Evolutionary conservation across 1,140 invertebrate species (phyloP).

Genomic region (Aphelenchoides besseyi): DNA sequence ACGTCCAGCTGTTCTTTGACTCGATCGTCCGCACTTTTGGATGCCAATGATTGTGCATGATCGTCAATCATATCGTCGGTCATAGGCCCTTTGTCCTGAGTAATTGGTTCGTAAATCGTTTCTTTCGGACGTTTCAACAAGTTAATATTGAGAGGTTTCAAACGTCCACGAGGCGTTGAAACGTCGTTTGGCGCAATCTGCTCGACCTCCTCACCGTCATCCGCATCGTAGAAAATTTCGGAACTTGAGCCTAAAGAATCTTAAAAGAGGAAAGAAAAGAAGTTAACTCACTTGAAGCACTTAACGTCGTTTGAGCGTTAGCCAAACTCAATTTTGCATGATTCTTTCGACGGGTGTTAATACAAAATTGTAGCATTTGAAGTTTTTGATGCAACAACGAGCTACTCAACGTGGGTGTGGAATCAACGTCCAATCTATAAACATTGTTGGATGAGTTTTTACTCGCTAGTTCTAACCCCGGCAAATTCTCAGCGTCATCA

Average conservation of each 20-base stretch:
- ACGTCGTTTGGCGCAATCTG: not conserved
- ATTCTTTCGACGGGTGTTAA: constrained; percentile 71
- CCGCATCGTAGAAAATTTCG: constrained; percentile 66
- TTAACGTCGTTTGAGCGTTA: constrained; percentile 16
- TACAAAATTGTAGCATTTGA: constrained; percentile 93
- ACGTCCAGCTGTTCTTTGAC: constrained; percentile 91
- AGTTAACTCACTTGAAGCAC: constrained; percentile 16
- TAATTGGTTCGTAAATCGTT: constrained; percentile 78
- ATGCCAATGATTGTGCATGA: constrained; percentile 79
- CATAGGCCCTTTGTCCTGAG: constrained; percentile 88
- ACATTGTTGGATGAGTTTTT: too few relatives aligned
- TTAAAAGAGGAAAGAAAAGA: not conserved
- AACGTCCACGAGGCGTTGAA: constrained; percentile 64
- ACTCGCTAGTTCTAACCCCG: too few relatives aligned
- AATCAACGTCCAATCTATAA: constrained; percentile 37
- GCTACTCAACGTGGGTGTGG: constrained; percentile 71
- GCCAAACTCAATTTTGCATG: constrained; percentile 31
- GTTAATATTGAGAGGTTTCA: constrained; percentile 69
- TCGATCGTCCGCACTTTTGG: constrained; percentile 74
- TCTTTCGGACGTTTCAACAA: constrained; percentile 58
- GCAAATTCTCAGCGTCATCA: constrained; percentile 39
- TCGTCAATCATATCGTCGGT: constrained; percentile 93
- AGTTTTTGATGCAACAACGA: constrained; percentile 92
- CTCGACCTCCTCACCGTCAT: constrained; percentile 64
- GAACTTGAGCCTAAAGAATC: not conserved